Evolutionary conservation across 1,140 invertebrate genomes (phyloP), one percentile per base, ranked within the genome.

Genomic region (Diuraphis noxia): DNA sequence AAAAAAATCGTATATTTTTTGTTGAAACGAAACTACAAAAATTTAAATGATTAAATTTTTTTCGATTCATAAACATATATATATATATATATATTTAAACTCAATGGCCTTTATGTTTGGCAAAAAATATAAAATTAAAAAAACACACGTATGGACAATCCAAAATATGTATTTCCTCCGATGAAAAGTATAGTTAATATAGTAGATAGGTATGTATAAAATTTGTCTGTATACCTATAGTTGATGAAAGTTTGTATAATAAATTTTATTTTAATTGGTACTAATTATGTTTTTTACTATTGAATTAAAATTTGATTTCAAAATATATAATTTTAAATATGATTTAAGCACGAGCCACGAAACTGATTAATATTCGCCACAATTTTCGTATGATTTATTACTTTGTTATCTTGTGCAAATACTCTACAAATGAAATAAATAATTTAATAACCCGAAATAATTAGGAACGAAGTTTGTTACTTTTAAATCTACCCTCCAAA

Each of bases 371-470:
- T 82, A 82, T 82, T 82, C 38, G 41, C 40, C 81, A 41, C 81
- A 40, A 30, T 82, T 82, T 82, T 40, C 23, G 40, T n/a, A 41
- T 82, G 81, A 82, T 82, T 82, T 82, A 82, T 82, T 82, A 82
- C 81, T 82, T 38, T 41, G 40, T 82, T 82, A 82, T 82, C 81
- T 82, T 82, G 41, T 41, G 38, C 40, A 41, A 82, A 82, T 41
- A 38, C 25, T n/a, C 10, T 82, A 25, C 8, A 43, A 82, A 82
- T 82, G 25, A 41, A 82, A 82, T 82, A 82, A 41, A 82, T 82
- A 82, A 82, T 82, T 82, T 82, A 82, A 82, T 82, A 82, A 82
- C 19, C 25, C 40, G 38, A 82, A 82, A 82, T 82, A 82, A 82
- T 82, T 41, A 81, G 36, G 40, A 82, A 41, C 79, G 79, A 82